Conservation (phyloP, 2,797 vertebrate genomes). For the Xiphophorus birchmanni region DNA sequence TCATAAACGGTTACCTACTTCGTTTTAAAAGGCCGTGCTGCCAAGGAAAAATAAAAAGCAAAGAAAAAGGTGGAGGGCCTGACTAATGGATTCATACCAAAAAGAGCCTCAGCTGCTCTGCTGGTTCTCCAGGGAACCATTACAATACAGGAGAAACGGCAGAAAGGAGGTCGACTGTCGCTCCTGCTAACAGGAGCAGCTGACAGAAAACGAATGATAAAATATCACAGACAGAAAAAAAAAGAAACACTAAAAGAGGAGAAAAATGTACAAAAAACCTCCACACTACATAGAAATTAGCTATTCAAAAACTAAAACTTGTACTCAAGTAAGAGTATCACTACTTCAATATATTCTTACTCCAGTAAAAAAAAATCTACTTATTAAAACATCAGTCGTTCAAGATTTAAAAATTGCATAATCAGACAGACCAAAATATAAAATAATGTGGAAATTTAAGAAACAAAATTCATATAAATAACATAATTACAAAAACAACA, state of each 20-base stretch:
- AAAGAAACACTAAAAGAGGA: background rate
- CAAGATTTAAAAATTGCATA: too few relatives aligned
- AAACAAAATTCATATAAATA: too few relatives aligned
- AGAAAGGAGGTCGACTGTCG: background rate
- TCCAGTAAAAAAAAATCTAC: too few relatives aligned
- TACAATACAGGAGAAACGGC: background rate
- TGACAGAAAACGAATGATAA: background rate
- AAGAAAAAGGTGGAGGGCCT: background rate
- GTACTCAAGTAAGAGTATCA: too few relatives aligned
- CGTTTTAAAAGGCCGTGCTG: background rate
- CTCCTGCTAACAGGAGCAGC: background rate
- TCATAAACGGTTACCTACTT: background rate
- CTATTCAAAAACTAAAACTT: too few relatives aligned
- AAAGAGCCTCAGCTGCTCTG: background rate
- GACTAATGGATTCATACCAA: background rate
- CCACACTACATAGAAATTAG: background rate
- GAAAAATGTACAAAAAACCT: background rate
- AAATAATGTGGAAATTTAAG: too few relatives aligned
- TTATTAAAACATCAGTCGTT: too few relatives aligned
- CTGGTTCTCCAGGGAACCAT: background rate
- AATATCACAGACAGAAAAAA: background rate
- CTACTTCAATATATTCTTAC: too few relatives aligned
- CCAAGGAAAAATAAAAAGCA: background rate
- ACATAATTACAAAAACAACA: too few relatives aligned
- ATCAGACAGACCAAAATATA: too few relatives aligned